A percentile compares a stretch with the other conserved stretches of the same genome.
These are phyloP conservation scores for Erethizon dorsatum DNA, from an alignment of 2,797 vertebrate genomes.

Conservation along the genomic window DNA sequence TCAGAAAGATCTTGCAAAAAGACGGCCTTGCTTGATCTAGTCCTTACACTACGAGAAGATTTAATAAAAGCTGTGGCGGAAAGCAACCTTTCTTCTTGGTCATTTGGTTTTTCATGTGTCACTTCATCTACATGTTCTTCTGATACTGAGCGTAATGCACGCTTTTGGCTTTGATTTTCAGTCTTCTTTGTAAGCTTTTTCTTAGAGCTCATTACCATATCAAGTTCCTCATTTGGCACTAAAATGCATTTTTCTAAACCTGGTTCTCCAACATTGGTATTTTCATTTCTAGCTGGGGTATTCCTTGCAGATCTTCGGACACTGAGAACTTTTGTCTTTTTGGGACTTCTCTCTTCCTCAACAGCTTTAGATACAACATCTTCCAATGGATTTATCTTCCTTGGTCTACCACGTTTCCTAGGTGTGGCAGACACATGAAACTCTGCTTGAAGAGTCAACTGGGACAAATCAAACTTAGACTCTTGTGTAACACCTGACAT, in stretches of 20 bases:
- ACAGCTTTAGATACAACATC: neutral
- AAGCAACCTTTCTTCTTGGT: slow-evolving; percentile 72
- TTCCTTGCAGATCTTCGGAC: slow-evolving; percentile 83
- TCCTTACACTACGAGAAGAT: slow-evolving; percentile 82
- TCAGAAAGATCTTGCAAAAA: slow-evolving; percentile 68
- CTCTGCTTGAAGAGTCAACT: slow-evolving; percentile 66
- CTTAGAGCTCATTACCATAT: slow-evolving; percentile 17
- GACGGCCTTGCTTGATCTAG: slow-evolving; percentile 82
- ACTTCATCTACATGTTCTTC: slow-evolving; percentile 71
- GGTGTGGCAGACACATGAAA: slow-evolving; percentile 76
- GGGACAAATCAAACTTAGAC: slow-evolving; percentile 76
- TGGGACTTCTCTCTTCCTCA: slow-evolving; percentile 66
- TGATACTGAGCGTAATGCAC: fast-evolving
- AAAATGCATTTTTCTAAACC: slow-evolving; percentile 31
- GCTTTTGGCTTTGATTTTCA: slow-evolving; percentile 84
- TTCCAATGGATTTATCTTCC: slow-evolving; percentile 60
- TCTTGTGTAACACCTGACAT: slow-evolving; percentile 65
- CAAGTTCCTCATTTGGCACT: slow-evolving; percentile 61
- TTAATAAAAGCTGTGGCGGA: slow-evolving; percentile 42
- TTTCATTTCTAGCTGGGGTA: slow-evolving; percentile 53
- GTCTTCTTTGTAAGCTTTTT: slow-evolving; percentile 79
- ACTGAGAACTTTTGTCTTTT: slow-evolving; percentile 44
- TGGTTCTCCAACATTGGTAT: neutral
- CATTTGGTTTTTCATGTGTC: slow-evolving; percentile 16
- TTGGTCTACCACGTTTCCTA: slow-evolving; percentile 87